Percentiles rank a stretch among this genome's conserved stretches.
Conservation (phyloP, 2,797 vertebrate species). For the Siniperca obscura region DNA sequence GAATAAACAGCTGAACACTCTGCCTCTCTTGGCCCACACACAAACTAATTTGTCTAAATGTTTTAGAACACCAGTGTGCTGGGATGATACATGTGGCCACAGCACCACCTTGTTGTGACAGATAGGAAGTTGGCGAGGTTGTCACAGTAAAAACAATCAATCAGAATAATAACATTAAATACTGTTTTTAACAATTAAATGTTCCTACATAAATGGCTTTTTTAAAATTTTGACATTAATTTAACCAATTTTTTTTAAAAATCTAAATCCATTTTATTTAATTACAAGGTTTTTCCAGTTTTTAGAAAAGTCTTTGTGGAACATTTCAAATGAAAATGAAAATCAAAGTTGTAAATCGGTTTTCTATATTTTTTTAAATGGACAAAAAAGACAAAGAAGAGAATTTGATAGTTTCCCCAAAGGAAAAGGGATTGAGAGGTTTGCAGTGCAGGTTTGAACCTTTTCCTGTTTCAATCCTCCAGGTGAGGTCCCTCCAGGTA, state of each 20-base stretch:
- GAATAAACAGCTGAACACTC: background rate
- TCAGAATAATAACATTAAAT: background rate
- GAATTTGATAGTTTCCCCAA: background rate
- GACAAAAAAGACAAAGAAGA: background rate
- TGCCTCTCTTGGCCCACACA: background rate
- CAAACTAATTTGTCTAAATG: background rate
- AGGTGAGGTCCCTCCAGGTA: constrained; percentile 76
- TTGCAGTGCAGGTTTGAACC: background rate
- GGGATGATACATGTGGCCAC: constrained; percentile 2
- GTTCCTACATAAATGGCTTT: background rate
- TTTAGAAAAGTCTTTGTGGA: background rate
- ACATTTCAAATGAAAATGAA: background rate
- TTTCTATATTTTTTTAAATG: background rate
- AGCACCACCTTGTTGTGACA: constrained; percentile 32
- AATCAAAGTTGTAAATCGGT: background rate
- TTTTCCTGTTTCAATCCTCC: background rate
- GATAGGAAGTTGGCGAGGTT: background rate
- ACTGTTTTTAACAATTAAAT: background rate
- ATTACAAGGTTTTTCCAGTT: background rate
- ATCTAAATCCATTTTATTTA: too few species aligned
- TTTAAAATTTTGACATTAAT: background rate
- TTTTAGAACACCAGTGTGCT: too few species aligned
- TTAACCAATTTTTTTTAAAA: background rate
- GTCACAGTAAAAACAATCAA: background rate
- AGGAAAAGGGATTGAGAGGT: background rate